A percentile compares a stretch with the other conserved stretches of the same genome.
phyloP scores from a whole-genome alignment of 2,888 invertebrate species.

The Torymus auratus region DNA sequence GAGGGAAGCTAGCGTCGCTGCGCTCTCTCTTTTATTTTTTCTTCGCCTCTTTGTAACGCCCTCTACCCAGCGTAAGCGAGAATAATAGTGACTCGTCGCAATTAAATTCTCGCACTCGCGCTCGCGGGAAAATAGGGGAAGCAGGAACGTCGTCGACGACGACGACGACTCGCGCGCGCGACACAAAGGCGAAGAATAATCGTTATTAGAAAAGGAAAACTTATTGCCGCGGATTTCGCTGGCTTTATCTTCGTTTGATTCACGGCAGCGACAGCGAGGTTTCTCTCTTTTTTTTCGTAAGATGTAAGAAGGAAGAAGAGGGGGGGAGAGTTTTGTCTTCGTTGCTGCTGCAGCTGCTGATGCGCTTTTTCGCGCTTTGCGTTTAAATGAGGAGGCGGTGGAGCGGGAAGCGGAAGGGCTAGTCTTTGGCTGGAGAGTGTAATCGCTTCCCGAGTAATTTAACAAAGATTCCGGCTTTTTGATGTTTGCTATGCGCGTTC shows the following conservation, averaged over 20 bases:
- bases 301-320: conserved; percentile 3
- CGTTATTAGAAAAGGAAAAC: conserved; percentile 58
- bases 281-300: conserved; percentile 22
- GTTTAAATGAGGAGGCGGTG: conserved; percentile 38
- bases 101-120: conserved; percentile 57
- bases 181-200: conserved; percentile 57
- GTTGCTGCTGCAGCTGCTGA: no score
- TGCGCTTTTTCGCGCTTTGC: background rate
- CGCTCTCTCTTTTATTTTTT: conserved; percentile 13
- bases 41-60: conserved; percentile 35
- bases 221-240: conserved; percentile 54
- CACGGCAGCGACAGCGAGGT: background rate
- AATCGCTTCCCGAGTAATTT: conserved; percentile 35
- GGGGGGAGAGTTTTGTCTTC: background rate
- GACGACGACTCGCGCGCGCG: conserved; percentile 10
- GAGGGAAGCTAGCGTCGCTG: conserved; percentile 1
- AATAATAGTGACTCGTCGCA: conserved; percentile 57
- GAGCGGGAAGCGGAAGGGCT: background rate
- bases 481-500: no score
- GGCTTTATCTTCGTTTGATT: conserved; percentile 47
- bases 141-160: conserved; percentile 21
- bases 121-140: conserved; percentile 41
- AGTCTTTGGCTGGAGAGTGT: conserved; percentile 23
- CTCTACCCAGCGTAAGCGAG: conserved; percentile 43
- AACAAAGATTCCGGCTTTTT: conserved; percentile 12